Conservation (phyloP, 1,140 invertebrate genomes). For the Drosophila suzukii region DNA sequence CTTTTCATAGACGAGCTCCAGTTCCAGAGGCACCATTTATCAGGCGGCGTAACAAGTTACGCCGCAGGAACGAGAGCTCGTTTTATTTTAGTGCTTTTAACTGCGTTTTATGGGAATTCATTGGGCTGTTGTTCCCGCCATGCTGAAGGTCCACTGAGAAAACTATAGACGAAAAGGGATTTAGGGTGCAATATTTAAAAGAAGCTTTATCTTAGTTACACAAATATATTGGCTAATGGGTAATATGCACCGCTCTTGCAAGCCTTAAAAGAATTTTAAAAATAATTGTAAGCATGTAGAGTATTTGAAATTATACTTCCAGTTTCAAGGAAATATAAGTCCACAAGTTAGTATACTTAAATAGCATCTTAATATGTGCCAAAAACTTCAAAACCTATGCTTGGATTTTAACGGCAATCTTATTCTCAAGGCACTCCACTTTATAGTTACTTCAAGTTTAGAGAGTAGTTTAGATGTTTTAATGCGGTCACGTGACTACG, state of each 20-base stretch:
- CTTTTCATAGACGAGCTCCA: slow-evolving; percentile 39
- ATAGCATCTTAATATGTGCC: no score
- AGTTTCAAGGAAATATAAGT: no score
- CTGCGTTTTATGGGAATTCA: slow-evolving; percentile 56
- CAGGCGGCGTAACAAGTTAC: slow-evolving; percentile 71
- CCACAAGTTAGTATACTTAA: no score
- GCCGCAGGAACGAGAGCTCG: slow-evolving; percentile 55
- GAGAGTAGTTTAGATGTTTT: no score
- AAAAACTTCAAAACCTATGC: no score
- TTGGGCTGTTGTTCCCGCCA: slow-evolving; percentile 13
- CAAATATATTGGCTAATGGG: neutral
- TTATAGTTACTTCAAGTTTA: no score
- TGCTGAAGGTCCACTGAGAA: slow-evolving; percentile 38
- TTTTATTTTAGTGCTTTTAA: slow-evolving; percentile 68
- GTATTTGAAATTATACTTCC: no score
- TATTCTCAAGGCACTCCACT: neutral
- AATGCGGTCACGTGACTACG: no score
- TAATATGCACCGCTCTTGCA: no score
- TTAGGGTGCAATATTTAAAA: neutral
- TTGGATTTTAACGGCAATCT: neutral
- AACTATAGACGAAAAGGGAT: neutral
- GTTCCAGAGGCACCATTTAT: slow-evolving; percentile 57
- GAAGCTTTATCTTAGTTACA: no score
- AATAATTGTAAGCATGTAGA: no score
- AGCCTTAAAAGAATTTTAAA: no score